phyloP scores from a whole-genome alignment of 2,888 invertebrate genomes.

The Cephalotes varians region DNA sequence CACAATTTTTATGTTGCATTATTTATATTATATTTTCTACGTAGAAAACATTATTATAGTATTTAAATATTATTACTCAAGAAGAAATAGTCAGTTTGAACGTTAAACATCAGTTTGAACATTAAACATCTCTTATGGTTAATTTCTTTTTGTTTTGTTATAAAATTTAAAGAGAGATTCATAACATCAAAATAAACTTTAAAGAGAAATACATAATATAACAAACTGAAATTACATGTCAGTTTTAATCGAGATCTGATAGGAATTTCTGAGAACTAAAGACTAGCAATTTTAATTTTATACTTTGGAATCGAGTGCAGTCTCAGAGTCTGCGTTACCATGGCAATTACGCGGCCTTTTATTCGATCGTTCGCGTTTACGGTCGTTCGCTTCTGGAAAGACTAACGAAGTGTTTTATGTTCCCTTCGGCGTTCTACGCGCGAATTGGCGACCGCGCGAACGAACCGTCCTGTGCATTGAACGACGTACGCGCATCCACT shows the following conservation, averaged over 20 bases:
- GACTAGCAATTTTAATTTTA: conserved; percentile 37
- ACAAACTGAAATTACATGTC: neutral
- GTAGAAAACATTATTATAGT: neutral
- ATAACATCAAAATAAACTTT: neutral
- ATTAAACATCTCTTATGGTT: neutral
- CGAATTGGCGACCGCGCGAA: conserved; percentile 44
- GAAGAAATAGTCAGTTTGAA: neutral
- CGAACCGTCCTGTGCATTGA: conserved; percentile 37
- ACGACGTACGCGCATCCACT: conserved; percentile 35
- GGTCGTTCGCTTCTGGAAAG: conserved; percentile 48
- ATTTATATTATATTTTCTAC: conserved; percentile 1
- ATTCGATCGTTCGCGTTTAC: conserved; percentile 61
- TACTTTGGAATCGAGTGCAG: conserved; percentile 16
- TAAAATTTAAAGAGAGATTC: neutral
- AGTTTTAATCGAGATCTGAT: neutral
- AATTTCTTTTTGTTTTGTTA: neutral
- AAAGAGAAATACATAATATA: neutral
- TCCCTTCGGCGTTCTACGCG: conserved; percentile 19
- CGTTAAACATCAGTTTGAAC: neutral
- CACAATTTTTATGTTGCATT: neutral
- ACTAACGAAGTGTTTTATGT: conserved; percentile 64
- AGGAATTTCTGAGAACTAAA: neutral
- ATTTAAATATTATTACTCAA: neutral
- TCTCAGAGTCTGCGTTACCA: conserved; percentile 52
- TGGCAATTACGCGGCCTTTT: conserved; percentile 58